Evolutionary conservation across 1,140 invertebrate genomes (phyloP).

Genomic region (Drosophila persimilis): DNA sequence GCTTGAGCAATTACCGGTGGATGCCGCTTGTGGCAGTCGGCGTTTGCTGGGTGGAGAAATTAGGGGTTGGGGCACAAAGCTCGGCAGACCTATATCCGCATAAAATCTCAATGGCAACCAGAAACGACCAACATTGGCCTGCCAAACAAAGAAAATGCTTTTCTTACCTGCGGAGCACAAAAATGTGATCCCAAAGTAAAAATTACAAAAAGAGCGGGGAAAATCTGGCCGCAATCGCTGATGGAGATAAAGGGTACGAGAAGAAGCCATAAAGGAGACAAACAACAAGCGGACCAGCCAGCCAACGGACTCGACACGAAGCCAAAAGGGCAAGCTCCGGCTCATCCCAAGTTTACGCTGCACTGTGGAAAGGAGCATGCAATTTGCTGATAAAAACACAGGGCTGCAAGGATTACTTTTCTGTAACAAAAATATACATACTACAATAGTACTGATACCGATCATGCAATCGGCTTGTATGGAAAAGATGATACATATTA

Average conservation of each 20-base stretch:
- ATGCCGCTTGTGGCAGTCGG: neutral
- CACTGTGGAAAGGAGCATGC: slow-evolving; percentile 12
- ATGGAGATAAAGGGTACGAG: slow-evolving; percentile 76
- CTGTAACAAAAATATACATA: no score
- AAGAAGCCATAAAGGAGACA: slow-evolving; percentile 81
- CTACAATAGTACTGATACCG: no score
- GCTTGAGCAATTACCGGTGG: neutral
- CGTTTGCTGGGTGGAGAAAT: neutral
- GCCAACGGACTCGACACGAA: slow-evolving; percentile 36
- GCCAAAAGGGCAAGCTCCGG: slow-evolving; percentile 36
- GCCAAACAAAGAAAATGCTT: slow-evolving; percentile 36
- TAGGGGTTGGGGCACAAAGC: neutral
- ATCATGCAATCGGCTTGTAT: no score
- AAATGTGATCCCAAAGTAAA: slow-evolving; percentile 65
- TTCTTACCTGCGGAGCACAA: slow-evolving; percentile 63
- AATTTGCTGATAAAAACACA: neutral
- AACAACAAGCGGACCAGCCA: slow-evolving; percentile 67
- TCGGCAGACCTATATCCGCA: slow-evolving; percentile 58
- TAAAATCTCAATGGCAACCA: slow-evolving; percentile 26
- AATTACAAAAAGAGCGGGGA: slow-evolving; percentile 29
- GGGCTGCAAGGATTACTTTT: no score
- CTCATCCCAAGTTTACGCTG: slow-evolving; percentile 10
- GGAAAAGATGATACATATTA: no score
- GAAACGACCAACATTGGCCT: slow-evolving; percentile 4
- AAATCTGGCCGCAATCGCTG: slow-evolving; percentile 72